Percentiles rank a stretch among this genome's conserved stretches.
These are phyloP conservation scores for Columba livia DNA, from an alignment of 2,113 vertebrate species.

Conservation along the genomic window DNA sequence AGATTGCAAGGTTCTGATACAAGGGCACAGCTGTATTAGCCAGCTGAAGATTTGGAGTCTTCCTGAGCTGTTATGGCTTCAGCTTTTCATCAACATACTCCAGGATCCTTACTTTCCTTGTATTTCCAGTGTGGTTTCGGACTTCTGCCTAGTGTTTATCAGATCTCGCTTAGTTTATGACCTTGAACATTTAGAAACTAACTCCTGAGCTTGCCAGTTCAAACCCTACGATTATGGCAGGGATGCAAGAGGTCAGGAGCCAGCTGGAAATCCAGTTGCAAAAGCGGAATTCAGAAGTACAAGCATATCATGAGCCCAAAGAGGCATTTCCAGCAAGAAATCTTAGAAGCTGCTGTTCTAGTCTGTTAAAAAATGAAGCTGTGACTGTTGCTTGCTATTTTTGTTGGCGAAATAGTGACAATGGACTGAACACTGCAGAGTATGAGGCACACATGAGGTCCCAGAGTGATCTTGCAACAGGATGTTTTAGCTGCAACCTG, in stretches of 20 bases:
- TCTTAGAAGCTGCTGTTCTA: neutral
- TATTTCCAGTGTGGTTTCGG: neutral
- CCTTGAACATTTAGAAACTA: neutral
- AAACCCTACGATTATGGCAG: neutral
- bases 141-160: neutral
- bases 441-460: accelerated
- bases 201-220: neutral
- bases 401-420: neutral
- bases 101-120: neutral
- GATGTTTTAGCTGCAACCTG: neutral
- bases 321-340: neutral
- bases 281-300: neutral
- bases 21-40: neutral
- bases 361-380: neutral
- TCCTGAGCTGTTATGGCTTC: neutral
- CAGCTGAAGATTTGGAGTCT: neutral
- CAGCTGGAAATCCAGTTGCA: neutral
- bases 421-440: neutral
- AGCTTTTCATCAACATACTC: neutral
- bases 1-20: neutral
- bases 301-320: neutral
- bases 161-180: slow-evolving; percentile 17
- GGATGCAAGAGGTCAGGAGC: neutral
- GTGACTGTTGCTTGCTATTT: neutral
- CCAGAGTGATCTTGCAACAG: neutral